phyloP scores from a whole-genome alignment of 2,888 invertebrate genomes.

The Phyllotreta striolata region DNA sequence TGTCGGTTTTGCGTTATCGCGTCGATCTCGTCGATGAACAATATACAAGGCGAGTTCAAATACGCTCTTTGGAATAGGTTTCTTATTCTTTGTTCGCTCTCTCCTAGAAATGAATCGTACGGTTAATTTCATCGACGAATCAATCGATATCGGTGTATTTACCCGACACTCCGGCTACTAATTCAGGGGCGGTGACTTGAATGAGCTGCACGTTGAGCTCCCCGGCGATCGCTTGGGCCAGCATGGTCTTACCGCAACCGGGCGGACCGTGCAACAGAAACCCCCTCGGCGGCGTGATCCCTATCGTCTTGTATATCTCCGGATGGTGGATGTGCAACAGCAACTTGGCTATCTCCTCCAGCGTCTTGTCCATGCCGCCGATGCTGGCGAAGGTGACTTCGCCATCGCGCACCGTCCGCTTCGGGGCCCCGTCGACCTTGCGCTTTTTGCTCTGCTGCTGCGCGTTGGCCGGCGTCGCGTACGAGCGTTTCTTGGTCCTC shows the following conservation, averaged over 20 bases:
- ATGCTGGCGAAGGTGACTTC: constrained; percentile 72
- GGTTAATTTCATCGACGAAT: not conserved
- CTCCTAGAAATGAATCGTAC: constrained; percentile 67
- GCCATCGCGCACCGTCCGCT: constrained; percentile 54
- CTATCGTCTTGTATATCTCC: constrained; percentile 84
- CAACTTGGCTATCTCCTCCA: constrained; percentile 63
- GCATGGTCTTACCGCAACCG: constrained; percentile 89
- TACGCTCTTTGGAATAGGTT: constrained; percentile 89
- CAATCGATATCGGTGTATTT: not conserved
- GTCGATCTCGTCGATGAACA: constrained; percentile 97
- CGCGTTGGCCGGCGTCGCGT: constrained; percentile 37
- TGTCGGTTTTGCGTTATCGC: constrained; percentile 92
- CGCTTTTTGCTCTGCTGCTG: constrained; percentile 59
- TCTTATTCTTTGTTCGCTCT: constrained; percentile 92
- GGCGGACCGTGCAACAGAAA: constrained; percentile 95
- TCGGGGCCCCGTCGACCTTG: constrained; percentile 21
- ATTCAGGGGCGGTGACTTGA: constrained; percentile 89
- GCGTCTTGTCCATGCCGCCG: constrained; percentile 80
- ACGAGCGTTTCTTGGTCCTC: constrained; percentile 40
- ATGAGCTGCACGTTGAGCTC: constrained; percentile 86
- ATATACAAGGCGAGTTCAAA: constrained; percentile 77
- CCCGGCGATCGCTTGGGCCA: constrained; percentile 85
- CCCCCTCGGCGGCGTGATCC: constrained; percentile 88
- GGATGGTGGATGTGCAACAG: constrained; percentile 89
- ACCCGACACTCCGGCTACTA: constrained; percentile 88